Base-by-base conservation (phyloP, 2,888 invertebrate species). In the Dioctria linearis region DNA sequence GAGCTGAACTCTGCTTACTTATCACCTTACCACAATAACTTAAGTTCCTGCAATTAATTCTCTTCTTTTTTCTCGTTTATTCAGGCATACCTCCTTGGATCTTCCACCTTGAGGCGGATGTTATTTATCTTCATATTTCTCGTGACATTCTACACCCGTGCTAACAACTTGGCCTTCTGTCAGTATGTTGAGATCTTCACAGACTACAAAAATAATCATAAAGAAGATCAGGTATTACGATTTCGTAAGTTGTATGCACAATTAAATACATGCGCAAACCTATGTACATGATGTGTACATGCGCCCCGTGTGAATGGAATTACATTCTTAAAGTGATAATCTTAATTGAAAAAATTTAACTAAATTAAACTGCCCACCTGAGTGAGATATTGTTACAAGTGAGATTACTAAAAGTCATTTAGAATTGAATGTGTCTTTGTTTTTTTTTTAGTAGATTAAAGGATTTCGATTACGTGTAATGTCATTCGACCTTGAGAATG, bases 171-270 rank as follows among this genome's bases (percentile, higher is more conserved):
- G 75, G 69, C 82, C 5, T 80, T 65, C 49, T 81, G 82, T 81
- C 85, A 86, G 80, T 85, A 85, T 80, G 86, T 87, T 75, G 88
- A 87, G 84, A 86, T 86, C 83, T 86, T 85, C 82, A 82, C 84
- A 76, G 86, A 87, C 83, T 87, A 86, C 83, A 86, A 85, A 81
- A 86, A 87, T 82, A 86, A 86, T 83, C 86, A 86, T 84, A 85
- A 85, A 81, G 87, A 87, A 82, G 84, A 85, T 82, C 84, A 86
- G 86, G 86, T 87, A 83, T 83, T 84, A 84, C n/a, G 67, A 49
- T 69, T 54, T 51, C 51, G 69, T 37, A 25, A 69, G 43, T 51
- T 69, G 25, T 25, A 51, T 37, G 49, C 69, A 51, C 51, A 49
- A 69, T 39, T 69, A 25, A 25, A 25, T 25, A 25, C 2, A 25